These are phyloP conservation scores for Poeciliopsis paucimaculata DNA, from an alignment of 2,797 vertebrate genomes.

Conservation along the genomic window DNA sequence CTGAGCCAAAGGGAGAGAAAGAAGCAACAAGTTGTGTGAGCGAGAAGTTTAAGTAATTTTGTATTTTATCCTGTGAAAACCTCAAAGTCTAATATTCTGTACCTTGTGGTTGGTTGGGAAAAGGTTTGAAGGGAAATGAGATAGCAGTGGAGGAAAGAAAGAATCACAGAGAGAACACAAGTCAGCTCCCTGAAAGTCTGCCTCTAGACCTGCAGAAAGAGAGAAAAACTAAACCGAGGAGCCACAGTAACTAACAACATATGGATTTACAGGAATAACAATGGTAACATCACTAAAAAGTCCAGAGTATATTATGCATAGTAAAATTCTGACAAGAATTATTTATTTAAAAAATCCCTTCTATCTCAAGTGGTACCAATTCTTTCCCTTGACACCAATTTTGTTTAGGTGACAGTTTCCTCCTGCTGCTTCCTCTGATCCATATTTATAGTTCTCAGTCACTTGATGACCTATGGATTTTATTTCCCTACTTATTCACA, in stretches of 20 bases:
- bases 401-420: not conserved
- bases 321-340: constrained; percentile 47
- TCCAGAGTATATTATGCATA: constrained; percentile 28
- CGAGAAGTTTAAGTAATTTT: not conserved
- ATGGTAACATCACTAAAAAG: too few species aligned
- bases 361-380: not conserved
- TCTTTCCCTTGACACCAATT: not conserved
- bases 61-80: not conserved
- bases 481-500: not conserved
- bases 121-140: not conserved
- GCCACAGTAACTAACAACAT: too few species aligned
- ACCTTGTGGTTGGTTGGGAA: not conserved
- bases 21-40: not conserved
- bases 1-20: not conserved
- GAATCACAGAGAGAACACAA: too few species aligned
- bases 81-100: not conserved
- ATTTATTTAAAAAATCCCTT: constrained; percentile 18
- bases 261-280: too few species aligned
- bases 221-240: too few species aligned
- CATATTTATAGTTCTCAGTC: not conserved
- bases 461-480: not conserved
- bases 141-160: too few species aligned
- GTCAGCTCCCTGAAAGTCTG: too few species aligned
- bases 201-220: too few species aligned
- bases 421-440: not conserved